Evolutionary conservation across 1,140 invertebrate species (phyloP), one percentile per base, ranked within the genome.

Genomic region (Alviniconcha marisindica): DNA sequence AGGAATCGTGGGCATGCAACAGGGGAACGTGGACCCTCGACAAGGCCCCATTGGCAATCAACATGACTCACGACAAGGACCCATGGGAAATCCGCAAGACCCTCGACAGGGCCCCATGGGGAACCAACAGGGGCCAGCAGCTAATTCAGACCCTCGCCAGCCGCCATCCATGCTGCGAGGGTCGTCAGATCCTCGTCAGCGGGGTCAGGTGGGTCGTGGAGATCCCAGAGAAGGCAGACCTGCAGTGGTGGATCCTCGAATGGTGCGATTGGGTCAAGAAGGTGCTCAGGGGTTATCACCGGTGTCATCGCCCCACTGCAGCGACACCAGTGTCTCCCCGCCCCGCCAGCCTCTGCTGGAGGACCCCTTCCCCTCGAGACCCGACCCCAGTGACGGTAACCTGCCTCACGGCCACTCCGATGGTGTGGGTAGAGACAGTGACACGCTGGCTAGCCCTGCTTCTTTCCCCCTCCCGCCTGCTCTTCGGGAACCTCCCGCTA

Each of bases 241-340:
- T 1, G 51, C 76, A 33, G 40, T 74, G 14, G 28, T 66, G 33
- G 86, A 88, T 73, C 85, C 85, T 44, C 78, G 85, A 28, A 54
- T 82, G 38, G 74, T 74, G 48, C 80, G 84, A 80, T 63, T 85
- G 60, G 79, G 76, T 76, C 73, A 76, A 31, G 42, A 76, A 28
- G 15, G 24, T n/a, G 14, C 36, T 10, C 71, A 40, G 2, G 42
- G 71, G 36, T 66, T 33, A 3, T 24, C 69, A 14, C 36, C 71
- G 2, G n/a, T 15, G 7, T 40, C 40, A 4, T 76, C 73, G 10
- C 73, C 73, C 10, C 73, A 36, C 24, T 31, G 1, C 44, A 54
- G 28, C 15, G 73, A 76, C 24, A 40, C 42, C 44, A 51, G 7
- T 76, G 24, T 51, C 21, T 76, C 73, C 21, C 73, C 73, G 10